Evolutionary conservation across 2,113 vertebrate species (phyloP), one percentile per base, ranked within the genome.

Genomic region (Malurus cyaneus): DNA sequence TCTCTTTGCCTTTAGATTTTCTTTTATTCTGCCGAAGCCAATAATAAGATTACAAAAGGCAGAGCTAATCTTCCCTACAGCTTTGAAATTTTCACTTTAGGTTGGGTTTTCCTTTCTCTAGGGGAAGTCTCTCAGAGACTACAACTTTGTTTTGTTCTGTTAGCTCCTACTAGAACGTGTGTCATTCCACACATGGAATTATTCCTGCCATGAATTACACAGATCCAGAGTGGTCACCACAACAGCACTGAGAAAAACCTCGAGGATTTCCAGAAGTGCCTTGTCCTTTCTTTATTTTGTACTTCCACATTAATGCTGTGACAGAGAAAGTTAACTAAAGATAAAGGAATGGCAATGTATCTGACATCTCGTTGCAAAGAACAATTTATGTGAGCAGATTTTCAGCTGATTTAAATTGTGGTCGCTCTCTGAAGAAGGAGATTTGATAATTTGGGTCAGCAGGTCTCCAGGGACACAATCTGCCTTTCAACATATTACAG

Each of bases 11-110:
- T 73, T 49, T 47, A 87, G 61, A 81, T 93, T 89, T 94, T 62
- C 84, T 77, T 94, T 89, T 70, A 39, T 91, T 76, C 62, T 82
- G 62, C 14, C 62, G 44, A 77, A 91, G 54, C 61, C 82, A 80
- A 82, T 87, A 92, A 91, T 17, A 86, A 72, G 66, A 91, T 56
- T 59, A 70, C n/a, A 80, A 94, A 87, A 94, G 67, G 46, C 61
- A 80, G 70, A 81, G 49, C 49, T 91, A 72, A 95, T 87, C 84
- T 73, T 72, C 56, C 17, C 23, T 11, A 8, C 14, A 65, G 23
- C 74, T 95, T 93, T 94, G 90, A 96, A 93, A 95, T 28, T 36
- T 26, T 62, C 65, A 65, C 66, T 88, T 60, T 61, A 26, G 71
- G 57, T 69, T 72, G 8, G 17, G 12, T 53, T 96, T 93, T 74